These are phyloP conservation scores for Zonotrichia albicollis DNA, from an alignment of 2,797 vertebrate species.

Conservation along the genomic window DNA sequence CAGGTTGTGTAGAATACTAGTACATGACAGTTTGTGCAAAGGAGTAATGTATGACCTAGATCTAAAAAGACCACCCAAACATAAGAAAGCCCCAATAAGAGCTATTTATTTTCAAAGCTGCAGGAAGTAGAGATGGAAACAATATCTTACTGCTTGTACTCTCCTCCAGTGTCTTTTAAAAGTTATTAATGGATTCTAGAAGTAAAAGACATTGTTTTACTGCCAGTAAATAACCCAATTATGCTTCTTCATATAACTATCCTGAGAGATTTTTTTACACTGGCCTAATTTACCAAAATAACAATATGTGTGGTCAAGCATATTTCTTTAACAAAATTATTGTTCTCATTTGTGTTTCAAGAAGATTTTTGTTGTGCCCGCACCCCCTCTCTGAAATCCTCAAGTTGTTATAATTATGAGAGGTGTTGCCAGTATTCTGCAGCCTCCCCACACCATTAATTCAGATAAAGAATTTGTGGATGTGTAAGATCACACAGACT, in stretches of 20 bases:
- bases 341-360: not conserved
- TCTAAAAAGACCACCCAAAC: not conserved
- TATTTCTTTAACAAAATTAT: not conserved
- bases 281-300: not conserved
- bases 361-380: not conserved
- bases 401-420: not conserved
- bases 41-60: not conserved
- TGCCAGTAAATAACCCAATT: not conserved
- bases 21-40: not conserved
- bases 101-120: not conserved
- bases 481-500: not conserved
- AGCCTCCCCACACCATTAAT: not conserved
- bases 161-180: not conserved
- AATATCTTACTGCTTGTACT: not conserved
- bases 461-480: not conserved
- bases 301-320: not conserved
- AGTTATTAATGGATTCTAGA: not conserved
- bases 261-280: not conserved
- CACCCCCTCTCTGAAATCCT: not conserved
- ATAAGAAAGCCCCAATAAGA: not conserved
- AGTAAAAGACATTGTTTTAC: not conserved
- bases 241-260: not conserved
- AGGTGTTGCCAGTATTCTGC: not conserved
- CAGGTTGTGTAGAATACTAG: not conserved
- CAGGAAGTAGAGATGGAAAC: not conserved